Evolutionary conservation across 2,113 vertebrate genomes (phyloP).

Genomic region (Rhinolophus sinicus): DNA sequence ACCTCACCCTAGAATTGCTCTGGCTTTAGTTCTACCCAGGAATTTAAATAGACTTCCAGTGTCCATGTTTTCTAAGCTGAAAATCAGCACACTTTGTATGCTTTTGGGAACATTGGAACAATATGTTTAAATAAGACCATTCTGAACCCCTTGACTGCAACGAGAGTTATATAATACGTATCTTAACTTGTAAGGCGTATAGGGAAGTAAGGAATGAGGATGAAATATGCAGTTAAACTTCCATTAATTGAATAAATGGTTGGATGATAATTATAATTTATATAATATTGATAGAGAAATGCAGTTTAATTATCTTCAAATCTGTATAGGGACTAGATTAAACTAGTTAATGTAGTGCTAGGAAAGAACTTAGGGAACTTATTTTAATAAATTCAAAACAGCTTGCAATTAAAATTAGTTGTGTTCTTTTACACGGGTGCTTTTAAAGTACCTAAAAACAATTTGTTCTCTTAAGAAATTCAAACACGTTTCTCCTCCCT

Average conservation of each 20-base stretch:
- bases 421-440: neutral
- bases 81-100: slow-evolving; percentile 5
- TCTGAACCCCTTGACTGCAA: slow-evolving; percentile 1
- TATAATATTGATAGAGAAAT: slow-evolving; percentile 36
- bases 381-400: slow-evolving; percentile 57
- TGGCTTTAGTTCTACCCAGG: neutral
- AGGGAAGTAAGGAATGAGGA: neutral
- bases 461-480: slow-evolving; percentile 75
- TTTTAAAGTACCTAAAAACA: slow-evolving; percentile 38
- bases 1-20: slow-evolving; percentile 35
- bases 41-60: slow-evolving; percentile 52
- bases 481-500: slow-evolving; percentile 24
- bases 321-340: neutral
- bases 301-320: slow-evolving; percentile 9
- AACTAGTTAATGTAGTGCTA: neutral
- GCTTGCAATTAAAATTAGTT: slow-evolving; percentile 53
- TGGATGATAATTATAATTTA: neutral
- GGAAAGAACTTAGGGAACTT: neutral
- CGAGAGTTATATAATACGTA: neutral
- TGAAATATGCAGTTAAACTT: neutral
- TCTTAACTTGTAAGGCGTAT: slow-evolving; percentile 33
- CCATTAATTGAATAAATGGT: neutral
- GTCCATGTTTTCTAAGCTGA: slow-evolving; percentile 12
- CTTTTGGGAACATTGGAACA: slow-evolving; percentile 9
- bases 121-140: slow-evolving; percentile 34